phyloP scores from a whole-genome alignment of 2,797 vertebrate genomes.

The Lepilemur septentrionalis region DNA sequence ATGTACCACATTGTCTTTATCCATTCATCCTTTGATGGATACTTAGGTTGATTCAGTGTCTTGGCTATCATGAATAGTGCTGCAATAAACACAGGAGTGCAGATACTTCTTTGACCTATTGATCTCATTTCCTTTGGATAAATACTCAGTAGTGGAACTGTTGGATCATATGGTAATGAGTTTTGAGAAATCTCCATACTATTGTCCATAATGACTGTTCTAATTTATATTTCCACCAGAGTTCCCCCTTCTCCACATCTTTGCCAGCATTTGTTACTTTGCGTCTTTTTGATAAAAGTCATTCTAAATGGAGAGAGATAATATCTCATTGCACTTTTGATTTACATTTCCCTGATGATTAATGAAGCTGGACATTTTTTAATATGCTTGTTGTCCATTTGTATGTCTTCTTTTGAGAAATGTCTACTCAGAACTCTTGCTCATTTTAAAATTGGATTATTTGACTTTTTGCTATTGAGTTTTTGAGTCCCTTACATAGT shows the following conservation, averaged over 20 bases:
- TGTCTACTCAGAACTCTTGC: background rate
- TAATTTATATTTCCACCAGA: background rate
- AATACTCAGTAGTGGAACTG: background rate
- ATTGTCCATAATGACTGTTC: background rate
- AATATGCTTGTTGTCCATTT: background rate
- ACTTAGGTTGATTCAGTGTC: background rate
- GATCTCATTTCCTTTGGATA: background rate
- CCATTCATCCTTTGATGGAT: background rate
- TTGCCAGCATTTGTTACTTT: background rate
- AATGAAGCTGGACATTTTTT: background rate
- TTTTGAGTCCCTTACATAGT: background rate
- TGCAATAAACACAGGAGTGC: background rate
- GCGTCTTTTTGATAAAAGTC: background rate
- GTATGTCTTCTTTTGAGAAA: background rate
- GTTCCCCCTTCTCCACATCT: background rate
- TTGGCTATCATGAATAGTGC: background rate
- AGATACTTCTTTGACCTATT: background rate
- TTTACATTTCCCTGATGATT: background rate
- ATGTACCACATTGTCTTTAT: background rate
- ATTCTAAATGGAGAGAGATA: background rate
- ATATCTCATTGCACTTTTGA: background rate
- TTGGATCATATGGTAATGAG: too few species aligned
- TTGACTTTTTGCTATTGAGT: background rate
- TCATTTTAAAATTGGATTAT: background rate
- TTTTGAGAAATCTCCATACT: background rate